Base-by-base conservation (phyloP, 2,113 vertebrate species). In the Xenus cinereus region DNA sequence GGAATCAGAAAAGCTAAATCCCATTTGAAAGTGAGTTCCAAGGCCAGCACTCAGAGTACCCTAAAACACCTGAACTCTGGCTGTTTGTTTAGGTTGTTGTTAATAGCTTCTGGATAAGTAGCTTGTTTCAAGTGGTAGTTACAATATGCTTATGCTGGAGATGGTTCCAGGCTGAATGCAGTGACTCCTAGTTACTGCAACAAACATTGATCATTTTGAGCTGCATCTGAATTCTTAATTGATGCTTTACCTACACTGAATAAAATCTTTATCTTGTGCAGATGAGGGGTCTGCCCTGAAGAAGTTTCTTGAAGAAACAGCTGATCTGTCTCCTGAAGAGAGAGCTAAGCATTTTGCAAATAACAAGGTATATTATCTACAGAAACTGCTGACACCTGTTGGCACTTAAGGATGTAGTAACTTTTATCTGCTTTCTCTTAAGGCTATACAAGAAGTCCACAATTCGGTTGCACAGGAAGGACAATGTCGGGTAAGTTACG, bases 271-370 rank as follows among this genome's bases (percentile, higher is more conserved):
- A 2, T 92, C 22, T 64, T 76, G 30, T 82, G 68, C 96, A 99
- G 99, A 98, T 68, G 95, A 96, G 78, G 98, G 97, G 24, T 99
- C 99, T 43, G 97, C 98, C 74, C 96, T 99, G 96, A 99, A 99
- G 98, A 98, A 98, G 67, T 99, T 99, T 95, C 98, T 99, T 21
- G 98, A 99, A 78, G 98, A 99, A 87, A 99, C 99, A 2, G 98
- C 98, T 69, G 97, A 97, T 64, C 94, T 99, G 97, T 98, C 99
- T 87, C 98, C 99, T 75, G 99, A 99, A 89, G 99, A 99, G 51
- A 98, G 99, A 94, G 99, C 99, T 76, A 99, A 99, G 94, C 98
- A 98, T 84, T 98, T 99, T 93, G 99, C 99, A 93, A 98, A 98
- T 86, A 99, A 99, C 94, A 95, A 99, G 99, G 99, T 99, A 98